phyloP scores from a whole-genome alignment of 2,113 vertebrate genomes.

The Cyrtonyx montezumae region DNA sequence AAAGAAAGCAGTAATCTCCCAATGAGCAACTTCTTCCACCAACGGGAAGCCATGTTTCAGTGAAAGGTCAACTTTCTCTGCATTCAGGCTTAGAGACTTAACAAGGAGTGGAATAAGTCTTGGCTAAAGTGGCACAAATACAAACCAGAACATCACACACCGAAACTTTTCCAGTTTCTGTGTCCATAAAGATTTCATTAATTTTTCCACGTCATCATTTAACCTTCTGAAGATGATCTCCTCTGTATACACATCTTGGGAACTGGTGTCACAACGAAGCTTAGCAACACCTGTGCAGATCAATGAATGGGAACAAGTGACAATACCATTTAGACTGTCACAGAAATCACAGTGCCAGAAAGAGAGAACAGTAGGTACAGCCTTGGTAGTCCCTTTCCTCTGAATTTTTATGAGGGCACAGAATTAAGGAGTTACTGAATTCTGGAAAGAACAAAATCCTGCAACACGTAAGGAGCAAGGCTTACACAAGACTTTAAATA shows the following conservation, averaged over 20 bases:
- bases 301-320: background rate
- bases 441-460: background rate
- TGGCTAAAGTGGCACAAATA: background rate
- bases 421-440: background rate
- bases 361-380: background rate
- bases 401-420: background rate
- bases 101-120: background rate
- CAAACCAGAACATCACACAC: background rate
- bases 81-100: background rate
- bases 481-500: background rate
- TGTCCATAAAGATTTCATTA: background rate
- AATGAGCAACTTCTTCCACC: constrained; percentile 14
- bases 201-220: background rate
- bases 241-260: background rate
- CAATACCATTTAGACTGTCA: background rate
- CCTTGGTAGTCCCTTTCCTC: background rate
- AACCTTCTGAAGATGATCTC: background rate
- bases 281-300: background rate
- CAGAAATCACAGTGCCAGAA: background rate
- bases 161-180: background rate
- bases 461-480: background rate
- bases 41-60: background rate
- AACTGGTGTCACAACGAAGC: background rate
- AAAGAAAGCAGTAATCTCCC: constrained; percentile 50
- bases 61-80: background rate